These are phyloP conservation scores for Archips xylosteana DNA, from an alignment of 2,888 invertebrate species.

Conservation along the genomic window DNA sequence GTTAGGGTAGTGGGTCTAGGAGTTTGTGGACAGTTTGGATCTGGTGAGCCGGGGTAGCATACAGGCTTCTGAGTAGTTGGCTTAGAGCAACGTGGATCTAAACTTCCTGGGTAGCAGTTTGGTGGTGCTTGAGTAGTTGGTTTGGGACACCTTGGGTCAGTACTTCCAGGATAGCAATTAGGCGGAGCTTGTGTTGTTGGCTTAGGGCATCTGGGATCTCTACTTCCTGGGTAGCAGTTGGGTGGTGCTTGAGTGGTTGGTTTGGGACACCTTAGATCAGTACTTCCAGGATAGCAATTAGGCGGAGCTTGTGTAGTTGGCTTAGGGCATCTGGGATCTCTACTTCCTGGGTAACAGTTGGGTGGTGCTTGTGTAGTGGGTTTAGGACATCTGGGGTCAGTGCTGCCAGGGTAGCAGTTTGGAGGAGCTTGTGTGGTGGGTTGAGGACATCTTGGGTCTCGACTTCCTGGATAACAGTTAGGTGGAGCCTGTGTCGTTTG, in stretches of 20 bases:
- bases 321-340: conserved; percentile 51
- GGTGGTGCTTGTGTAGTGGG: conserved; percentile 45
- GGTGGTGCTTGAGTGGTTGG: conserved; percentile 49
- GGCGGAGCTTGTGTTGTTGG: conserved; percentile 47
- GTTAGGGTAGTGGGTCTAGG: conserved; percentile 24
- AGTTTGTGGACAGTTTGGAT: background rate
- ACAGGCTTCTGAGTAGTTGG: conserved; percentile 51
- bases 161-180: conserved; percentile 60
- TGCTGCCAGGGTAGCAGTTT: conserved; percentile 49
- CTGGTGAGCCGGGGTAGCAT: conserved; percentile 36
- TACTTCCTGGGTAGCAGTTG: conserved; percentile 47
- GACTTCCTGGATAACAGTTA: conserved; percentile 44
- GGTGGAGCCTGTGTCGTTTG: conserved; percentile 50
- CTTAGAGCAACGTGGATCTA: conserved; percentile 47
- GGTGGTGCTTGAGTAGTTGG: conserved; percentile 48
- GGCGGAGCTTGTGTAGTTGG: conserved; percentile 50
- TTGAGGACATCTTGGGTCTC: conserved; percentile 49
- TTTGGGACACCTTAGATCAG: conserved; percentile 62
- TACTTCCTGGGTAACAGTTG: conserved; percentile 59
- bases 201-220: conserved; percentile 53
- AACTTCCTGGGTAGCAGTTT: conserved; percentile 55
- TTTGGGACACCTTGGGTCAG: conserved; percentile 56
- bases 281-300: conserved; percentile 59
- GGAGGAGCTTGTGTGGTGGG: conserved; percentile 46
- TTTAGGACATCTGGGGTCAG: conserved; percentile 44